phyloP scores from a whole-genome alignment of 2,888 invertebrate genomes.

The Tanypteryx hageni region DNA sequence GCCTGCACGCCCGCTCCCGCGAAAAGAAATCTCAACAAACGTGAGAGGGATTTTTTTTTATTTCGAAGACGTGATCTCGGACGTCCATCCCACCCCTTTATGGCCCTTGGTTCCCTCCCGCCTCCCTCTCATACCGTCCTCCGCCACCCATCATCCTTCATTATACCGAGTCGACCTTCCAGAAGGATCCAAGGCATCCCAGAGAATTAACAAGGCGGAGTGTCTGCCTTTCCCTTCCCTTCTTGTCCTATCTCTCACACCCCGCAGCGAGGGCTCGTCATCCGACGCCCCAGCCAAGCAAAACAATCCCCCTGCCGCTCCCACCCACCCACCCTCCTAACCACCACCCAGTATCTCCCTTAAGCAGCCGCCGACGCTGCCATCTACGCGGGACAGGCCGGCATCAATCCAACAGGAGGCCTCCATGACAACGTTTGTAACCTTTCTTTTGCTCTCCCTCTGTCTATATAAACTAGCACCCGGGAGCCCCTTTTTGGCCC shows the following conservation, averaged over 20 bases:
- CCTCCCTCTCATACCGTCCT: too few species aligned
- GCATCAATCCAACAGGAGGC: background rate
- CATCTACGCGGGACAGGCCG: background rate
- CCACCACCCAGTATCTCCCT: background rate
- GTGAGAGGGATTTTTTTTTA: background rate
- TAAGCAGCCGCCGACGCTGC: background rate
- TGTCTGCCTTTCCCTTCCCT: background rate
- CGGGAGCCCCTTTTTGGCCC: background rate
- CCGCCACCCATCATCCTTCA: constrained; percentile 47
- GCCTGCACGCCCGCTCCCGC: background rate
- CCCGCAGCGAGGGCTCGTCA: background rate
- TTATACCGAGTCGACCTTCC: constrained; percentile 63
- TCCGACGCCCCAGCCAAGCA: background rate
- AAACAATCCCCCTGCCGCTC: constrained; percentile 5
- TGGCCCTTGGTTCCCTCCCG: background rate
- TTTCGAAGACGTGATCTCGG: constrained; percentile 34
- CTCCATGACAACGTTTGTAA: background rate
- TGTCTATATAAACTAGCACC: background rate
- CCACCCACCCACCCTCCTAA: background rate
- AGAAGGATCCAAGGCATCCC: constrained; percentile 53
- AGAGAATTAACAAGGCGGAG: constrained; percentile 60
- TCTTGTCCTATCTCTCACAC: background rate
- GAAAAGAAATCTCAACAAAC: constrained; percentile 18
- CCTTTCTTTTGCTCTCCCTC: background rate
- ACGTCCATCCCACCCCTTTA: background rate